phyloP scores from a whole-genome alignment of 2,797 vertebrate species.

The Eupleurogrammus muticus region DNA sequence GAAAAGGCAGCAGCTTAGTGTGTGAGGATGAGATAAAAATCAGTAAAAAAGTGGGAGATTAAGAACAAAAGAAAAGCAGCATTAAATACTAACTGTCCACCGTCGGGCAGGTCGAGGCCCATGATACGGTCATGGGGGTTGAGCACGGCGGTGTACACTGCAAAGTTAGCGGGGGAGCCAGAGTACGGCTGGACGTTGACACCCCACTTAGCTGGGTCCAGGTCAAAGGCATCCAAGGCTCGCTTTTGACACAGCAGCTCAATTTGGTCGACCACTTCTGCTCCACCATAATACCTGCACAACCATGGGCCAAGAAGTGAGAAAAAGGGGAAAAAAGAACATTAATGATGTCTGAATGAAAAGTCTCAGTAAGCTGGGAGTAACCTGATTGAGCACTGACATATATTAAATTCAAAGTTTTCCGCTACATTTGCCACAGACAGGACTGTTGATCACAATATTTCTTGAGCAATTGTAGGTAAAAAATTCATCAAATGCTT shows the following conservation, averaged over 20 bases:
- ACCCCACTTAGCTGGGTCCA: slow-evolving; percentile 92
- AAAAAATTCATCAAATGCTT: slow-evolving; percentile 42
- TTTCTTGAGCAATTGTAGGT: no score
- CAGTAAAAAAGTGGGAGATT: not conserved
- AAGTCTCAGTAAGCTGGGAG: not conserved
- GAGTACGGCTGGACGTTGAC: slow-evolving; percentile 97
- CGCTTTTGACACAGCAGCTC: slow-evolving; percentile 93
- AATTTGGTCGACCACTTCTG: slow-evolving; percentile 94
- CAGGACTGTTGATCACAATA: not conserved
- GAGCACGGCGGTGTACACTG: slow-evolving; percentile 91
- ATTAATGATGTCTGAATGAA: not conserved
- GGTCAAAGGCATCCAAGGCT: slow-evolving; percentile 91
- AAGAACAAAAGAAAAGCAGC: not conserved
- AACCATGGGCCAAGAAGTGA: not conserved
- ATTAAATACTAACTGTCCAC: slow-evolving; percentile 90
- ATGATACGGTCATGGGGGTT: slow-evolving; percentile 95
- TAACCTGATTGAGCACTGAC: not conserved
- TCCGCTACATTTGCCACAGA: not conserved
- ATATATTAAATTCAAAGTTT: not conserved
- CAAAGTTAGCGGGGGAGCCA: slow-evolving; percentile 95
- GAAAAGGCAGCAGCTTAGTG: slow-evolving; percentile 8
- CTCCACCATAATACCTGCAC: slow-evolving; percentile 93
- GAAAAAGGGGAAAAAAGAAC: not conserved
- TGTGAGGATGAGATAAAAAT: slow-evolving; percentile 3
- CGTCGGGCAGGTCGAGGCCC: slow-evolving; percentile 95